Percentiles rank a stretch among this genome's conserved stretches.
Evolutionary conservation across 2,797 vertebrate genomes (phyloP).

Genomic region (Passerculus sandwichensis): DNA sequence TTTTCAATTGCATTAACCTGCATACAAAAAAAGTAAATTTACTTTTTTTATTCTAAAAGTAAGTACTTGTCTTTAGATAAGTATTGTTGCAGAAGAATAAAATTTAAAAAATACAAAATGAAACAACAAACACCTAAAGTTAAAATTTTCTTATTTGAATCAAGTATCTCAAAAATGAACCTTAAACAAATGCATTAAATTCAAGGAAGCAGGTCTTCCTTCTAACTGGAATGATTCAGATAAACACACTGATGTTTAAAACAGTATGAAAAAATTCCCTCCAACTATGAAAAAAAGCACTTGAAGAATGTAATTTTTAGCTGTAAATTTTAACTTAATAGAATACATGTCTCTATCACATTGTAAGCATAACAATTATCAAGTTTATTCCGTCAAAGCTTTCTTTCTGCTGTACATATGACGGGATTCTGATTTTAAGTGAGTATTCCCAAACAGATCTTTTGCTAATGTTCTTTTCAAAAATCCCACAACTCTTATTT

Average conservation of each 20-base stretch:
- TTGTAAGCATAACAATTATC: background rate
- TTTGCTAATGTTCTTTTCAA: background rate
- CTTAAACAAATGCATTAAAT: background rate
- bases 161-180: background rate
- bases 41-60: too few species aligned
- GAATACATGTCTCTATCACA: background rate
- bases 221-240: background rate
- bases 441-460: accelerated
- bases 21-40: background rate
- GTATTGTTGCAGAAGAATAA: background rate
- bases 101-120: background rate
- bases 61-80: background rate
- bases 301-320: background rate
- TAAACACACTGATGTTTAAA: background rate
- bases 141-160: background rate
- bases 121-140: background rate
- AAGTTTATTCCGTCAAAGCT: background rate
- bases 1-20: background rate
- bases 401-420: background rate
- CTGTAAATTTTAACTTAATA: background rate
- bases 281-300: background rate
- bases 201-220: background rate
- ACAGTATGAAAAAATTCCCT: background rate
- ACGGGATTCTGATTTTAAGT: background rate
- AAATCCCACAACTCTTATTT: background rate